phyloP scores from a whole-genome alignment of 1,140 invertebrate genomes.

The Drosophila ficusphila region DNA sequence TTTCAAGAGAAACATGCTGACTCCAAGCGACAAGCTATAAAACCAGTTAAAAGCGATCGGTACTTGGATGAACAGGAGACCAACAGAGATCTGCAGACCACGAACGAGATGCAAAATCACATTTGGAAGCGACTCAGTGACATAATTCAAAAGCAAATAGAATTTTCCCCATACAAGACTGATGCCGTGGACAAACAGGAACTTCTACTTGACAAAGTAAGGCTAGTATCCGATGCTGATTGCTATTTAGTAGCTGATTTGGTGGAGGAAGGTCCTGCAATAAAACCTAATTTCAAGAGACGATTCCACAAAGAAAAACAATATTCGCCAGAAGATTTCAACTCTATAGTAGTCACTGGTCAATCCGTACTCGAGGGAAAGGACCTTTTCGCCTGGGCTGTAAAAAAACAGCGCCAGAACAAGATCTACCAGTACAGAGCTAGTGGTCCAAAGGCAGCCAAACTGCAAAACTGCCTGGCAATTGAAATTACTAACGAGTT shows the following conservation, averaged over 20 bases:
- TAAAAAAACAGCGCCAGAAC: conserved; percentile 8
- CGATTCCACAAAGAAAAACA: conserved; percentile 14
- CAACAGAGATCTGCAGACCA: conserved; percentile 44
- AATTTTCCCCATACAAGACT: conserved; percentile 12
- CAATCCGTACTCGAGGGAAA: conserved; percentile 23
- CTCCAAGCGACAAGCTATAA: no score
- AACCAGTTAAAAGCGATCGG: conserved; percentile 42
- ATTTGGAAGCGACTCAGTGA: conserved; percentile 54
- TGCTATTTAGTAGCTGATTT: conserved; percentile 43
- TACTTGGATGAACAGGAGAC: conserved; percentile 37
- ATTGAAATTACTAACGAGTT: conserved; percentile 54
- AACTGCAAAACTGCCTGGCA: conserved; percentile 27
- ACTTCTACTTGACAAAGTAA: not conserved
- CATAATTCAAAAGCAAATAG: conserved; percentile 53
- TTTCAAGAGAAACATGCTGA: conserved; percentile 21
- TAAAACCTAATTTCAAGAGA: conserved; percentile 44
- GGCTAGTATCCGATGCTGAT: conserved; percentile 42
- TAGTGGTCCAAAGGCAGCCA: conserved; percentile 11
- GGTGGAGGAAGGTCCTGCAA: conserved; percentile 6
- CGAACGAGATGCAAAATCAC: conserved; percentile 58
- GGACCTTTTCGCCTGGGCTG: conserved; percentile 35
- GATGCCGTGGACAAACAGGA: not conserved
- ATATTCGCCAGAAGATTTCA: not conserved
- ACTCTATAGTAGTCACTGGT: conserved; percentile 33
- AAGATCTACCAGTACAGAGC: conserved; percentile 48